Evolutionary conservation across 2,797 vertebrate genomes (phyloP).

Genomic region (Leptodactylus fallax): DNA sequence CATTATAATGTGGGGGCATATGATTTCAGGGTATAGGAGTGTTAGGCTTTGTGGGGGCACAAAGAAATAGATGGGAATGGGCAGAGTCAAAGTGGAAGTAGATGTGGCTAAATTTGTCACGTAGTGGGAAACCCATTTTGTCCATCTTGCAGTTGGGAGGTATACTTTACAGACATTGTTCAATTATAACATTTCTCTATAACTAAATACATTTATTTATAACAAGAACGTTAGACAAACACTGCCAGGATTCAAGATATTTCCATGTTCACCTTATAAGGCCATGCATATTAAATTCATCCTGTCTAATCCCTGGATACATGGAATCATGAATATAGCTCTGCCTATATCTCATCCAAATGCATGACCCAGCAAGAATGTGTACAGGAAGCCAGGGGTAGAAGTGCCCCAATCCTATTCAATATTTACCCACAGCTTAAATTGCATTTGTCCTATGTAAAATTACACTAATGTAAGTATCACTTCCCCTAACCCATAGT

Average conservation of each 20-base stretch:
- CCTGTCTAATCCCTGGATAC: constrained; percentile 24
- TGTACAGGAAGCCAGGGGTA: constrained; percentile 2
- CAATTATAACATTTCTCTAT: not conserved
- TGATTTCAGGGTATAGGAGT: too few relatives aligned
- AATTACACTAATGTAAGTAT: not conserved
- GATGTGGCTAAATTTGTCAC: too few relatives aligned
- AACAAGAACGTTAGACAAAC: not conserved
- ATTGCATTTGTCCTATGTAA: constrained; percentile 52
- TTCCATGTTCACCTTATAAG: constrained; percentile 1
- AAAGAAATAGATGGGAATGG: too few relatives aligned
- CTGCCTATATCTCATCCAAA: constrained; percentile 36
- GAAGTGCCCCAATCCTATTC: not conserved
- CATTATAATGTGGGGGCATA: too few relatives aligned
- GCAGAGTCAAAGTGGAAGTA: too few relatives aligned
- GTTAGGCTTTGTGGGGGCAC: too few relatives aligned
- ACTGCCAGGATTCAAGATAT: not conserved
- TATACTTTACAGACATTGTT: too few relatives aligned
- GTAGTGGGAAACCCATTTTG: too few relatives aligned
- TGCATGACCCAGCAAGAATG: not conserved
- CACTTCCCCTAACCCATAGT: constrained; percentile 3
- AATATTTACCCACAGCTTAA: constrained; percentile 39
- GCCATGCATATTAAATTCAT: constrained; percentile 28
- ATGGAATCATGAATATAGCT: constrained; percentile 47
- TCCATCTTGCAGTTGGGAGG: too few relatives aligned
- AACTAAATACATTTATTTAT: not conserved